Percentiles rank a stretch among this genome's conserved stretches.
Evolutionary conservation across 2,888 invertebrate species (phyloP).

Genomic region (Punctoribates punctum): DNA sequence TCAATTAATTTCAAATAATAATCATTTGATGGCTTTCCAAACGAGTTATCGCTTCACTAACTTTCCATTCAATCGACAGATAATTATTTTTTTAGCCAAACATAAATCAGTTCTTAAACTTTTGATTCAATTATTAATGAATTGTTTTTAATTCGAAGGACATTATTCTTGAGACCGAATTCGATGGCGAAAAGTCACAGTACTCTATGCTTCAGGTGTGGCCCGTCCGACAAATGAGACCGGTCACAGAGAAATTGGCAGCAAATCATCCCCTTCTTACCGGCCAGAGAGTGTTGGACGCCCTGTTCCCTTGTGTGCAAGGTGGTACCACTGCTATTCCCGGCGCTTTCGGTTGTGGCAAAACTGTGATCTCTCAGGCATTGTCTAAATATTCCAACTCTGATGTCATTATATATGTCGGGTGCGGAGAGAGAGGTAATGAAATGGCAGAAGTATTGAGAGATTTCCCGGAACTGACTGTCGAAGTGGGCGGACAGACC

Average conservation of each 20-base stretch:
- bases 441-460: conserved; percentile 99
- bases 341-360: conserved; percentile 99
- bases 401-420: conserved; percentile 98
- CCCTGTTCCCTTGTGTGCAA: conserved; percentile 98
- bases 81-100: no score
- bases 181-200: conserved; percentile 87
- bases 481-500: conserved; percentile 87
- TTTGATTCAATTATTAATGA: no score
- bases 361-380: conserved; percentile 99
- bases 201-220: conserved; percentile 98
- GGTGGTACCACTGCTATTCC: conserved; percentile 99
- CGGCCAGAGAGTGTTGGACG: conserved; percentile 96
- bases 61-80: no score
- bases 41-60: no score
- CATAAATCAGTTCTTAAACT: no score
- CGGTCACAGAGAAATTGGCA: conserved; percentile 93
- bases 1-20: not conserved
- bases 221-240: conserved; percentile 97
- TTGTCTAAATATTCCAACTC: conserved; percentile 99
- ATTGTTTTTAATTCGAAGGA: conserved; percentile 61
- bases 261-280: conserved; percentile 97
- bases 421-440: conserved; percentile 99
- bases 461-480: conserved; percentile 96
- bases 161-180: conserved; percentile 94
- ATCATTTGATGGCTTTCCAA: no score